Conservation (phyloP, 2,888 invertebrate species). For the Phengaris alcon region DNA sequence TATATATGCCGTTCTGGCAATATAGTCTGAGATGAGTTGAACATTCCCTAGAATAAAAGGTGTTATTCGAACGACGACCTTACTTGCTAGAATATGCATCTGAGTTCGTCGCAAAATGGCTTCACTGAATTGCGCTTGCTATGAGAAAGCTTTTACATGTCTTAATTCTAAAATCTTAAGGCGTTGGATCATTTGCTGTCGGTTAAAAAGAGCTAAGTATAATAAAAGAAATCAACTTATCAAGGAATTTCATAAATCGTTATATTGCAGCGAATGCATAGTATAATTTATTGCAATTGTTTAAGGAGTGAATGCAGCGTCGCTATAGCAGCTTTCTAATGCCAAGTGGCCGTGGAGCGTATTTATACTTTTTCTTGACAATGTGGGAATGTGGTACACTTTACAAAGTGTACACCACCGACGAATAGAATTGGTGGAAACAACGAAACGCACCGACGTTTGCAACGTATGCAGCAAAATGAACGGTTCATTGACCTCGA, state of each 20-base stretch:
- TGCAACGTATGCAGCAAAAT: conserved; percentile 80
- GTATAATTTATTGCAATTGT: conserved; percentile 30
- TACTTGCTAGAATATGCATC: neutral
- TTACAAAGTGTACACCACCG: conserved; percentile 33
- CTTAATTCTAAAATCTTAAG: too few relatives aligned
- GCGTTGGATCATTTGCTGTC: too few relatives aligned
- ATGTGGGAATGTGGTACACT: conserved; percentile 58
- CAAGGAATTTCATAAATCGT: neutral
- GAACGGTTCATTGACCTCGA: conserved; percentile 75
- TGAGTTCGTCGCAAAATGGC: neutral
- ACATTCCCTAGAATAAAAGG: conserved; percentile 10
- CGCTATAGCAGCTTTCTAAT: conserved; percentile 42
- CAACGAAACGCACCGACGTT: conserved; percentile 69
- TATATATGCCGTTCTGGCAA: conserved; percentile 1
- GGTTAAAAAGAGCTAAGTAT: neutral
- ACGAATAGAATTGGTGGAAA: conserved; percentile 69
- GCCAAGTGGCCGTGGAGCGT: conserved; percentile 57
- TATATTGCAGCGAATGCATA: conserved; percentile 16
- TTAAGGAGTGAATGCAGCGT: conserved; percentile 38
- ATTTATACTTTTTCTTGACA: conserved; percentile 62
- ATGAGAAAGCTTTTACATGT: too few relatives aligned
- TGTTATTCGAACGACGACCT: conserved; percentile 24
- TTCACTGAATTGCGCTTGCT: neutral
- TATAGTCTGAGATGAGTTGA: conserved; percentile 17
- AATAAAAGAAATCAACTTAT: neutral